phyloP scores from a whole-genome alignment of 2,888 invertebrate species.

The Oithona nana region DNA sequence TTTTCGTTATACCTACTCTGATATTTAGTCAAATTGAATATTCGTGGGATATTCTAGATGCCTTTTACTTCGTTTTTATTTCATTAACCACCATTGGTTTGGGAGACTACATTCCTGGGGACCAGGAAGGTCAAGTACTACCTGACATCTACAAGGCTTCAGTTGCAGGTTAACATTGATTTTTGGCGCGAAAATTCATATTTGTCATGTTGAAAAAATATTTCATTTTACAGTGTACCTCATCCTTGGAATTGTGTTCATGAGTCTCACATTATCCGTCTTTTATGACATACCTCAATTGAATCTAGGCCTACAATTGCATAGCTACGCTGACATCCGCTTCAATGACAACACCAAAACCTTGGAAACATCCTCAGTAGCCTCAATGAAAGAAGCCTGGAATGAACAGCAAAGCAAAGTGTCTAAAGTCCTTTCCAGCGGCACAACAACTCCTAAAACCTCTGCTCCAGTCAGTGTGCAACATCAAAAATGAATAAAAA shows the following conservation, averaged over 20 bases:
- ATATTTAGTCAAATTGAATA: slow-evolving; percentile 3
- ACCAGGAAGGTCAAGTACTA: neutral
- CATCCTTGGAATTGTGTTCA: slow-evolving; percentile 1
- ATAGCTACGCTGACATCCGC: slow-evolving; percentile 1
- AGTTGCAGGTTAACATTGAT: neutral
- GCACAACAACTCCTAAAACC: too few relatives aligned
- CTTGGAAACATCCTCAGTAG: too few relatives aligned
- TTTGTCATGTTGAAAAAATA: neutral
- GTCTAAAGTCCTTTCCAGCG: too few relatives aligned
- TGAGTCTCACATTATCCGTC: slow-evolving; percentile 2
- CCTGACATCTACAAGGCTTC: neutral
- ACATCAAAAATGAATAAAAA: too few relatives aligned
- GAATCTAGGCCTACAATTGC: slow-evolving; percentile 5
- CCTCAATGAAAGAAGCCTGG: too few relatives aligned
- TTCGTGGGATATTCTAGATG: slow-evolving; percentile 10
- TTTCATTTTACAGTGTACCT: slow-evolving; percentile 3
- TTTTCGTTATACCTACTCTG: neutral
- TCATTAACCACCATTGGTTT: slow-evolving; percentile 14
- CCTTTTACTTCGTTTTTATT: slow-evolving; percentile 12
- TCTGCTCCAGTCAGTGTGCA: too few relatives aligned
- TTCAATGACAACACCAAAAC: too few relatives aligned
- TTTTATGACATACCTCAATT: slow-evolving; percentile 15
- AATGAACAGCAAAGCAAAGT: too few relatives aligned
- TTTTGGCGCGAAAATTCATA: too few relatives aligned
- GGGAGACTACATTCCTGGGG: slow-evolving; percentile 14